Base-by-base conservation (phyloP, 2,113 vertebrate genomes). In the Macquaria ambigua region DNA sequence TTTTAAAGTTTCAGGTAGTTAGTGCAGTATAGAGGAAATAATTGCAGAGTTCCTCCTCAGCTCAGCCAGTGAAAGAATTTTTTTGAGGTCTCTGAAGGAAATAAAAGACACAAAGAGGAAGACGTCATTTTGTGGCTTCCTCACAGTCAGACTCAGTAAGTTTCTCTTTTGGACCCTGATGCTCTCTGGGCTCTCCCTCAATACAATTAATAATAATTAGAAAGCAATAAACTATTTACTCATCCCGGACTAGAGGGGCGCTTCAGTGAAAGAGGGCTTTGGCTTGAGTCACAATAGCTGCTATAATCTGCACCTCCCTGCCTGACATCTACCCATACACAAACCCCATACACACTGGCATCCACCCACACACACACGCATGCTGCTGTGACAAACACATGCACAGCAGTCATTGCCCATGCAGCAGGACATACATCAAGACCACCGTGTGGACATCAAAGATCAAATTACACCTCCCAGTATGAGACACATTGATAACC, bases 401-500 rank as follows among this genome's bases (percentile, higher is more conserved):
- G 82, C 87, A 83, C 87, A 86, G 86, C 91, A 93, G 89, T 93
- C 93, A 88, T 75, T 83, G 88, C 79, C 76, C 87, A 93, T 95
- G 90, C 90, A 88, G 83, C 83, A 87, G 82, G 89, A 94, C 89
- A 95, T 93, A 89, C 90, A 94, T 95, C 94, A 94, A 85, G 90
- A 89, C 87, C 75, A 83, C 87, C 16, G 76, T 83, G 90, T 89
- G 91, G 94, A 94, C 95, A 95, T 92, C 91, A 95, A 92, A 92
- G 91, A 95, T 96, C 93, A 95, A 95, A 96, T 96, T 96, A 94
- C 92, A 89, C 87, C 90, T 84, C 91, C 90, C 92, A 90, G 89
- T 93, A 91, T 93, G 93, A 95, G 93, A 89, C 87, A 86, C 90
- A 93, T 94, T 95, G 95, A 96, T 96, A 96, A 95, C 92, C 88